phyloP scores from a whole-genome alignment of 2,888 invertebrate species.

The Serrognathus titanus region DNA sequence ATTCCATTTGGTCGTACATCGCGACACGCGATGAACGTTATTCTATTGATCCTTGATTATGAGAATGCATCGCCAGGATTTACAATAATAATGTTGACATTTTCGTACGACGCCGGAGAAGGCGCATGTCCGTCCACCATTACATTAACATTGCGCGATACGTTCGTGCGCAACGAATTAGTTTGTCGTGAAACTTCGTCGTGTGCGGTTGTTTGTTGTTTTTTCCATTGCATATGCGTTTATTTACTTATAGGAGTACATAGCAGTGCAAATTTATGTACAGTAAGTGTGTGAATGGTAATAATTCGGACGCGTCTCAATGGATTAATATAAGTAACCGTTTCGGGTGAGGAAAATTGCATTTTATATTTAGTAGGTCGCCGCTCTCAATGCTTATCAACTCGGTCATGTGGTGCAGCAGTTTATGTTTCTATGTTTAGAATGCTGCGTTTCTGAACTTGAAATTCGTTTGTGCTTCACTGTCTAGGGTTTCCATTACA shows the following conservation, averaged over 20 bases:
- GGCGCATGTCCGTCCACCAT: constrained; percentile 40
- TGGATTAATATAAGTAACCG: constrained; percentile 19
- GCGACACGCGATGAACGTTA: too few relatives aligned
- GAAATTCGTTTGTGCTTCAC: constrained; percentile 5
- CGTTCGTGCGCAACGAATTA: constrained; percentile 50
- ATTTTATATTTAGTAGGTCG: constrained; percentile 34
- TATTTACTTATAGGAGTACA: constrained; percentile 22
- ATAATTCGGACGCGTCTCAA: constrained; percentile 9
- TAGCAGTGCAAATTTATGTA: constrained; percentile 18
- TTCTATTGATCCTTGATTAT: not conserved
- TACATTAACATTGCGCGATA: constrained; percentile 42
- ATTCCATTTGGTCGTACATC: too few relatives aligned
- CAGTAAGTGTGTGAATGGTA: constrained; percentile 15
- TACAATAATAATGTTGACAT: constrained; percentile 25
- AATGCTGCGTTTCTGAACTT: constrained; percentile 13
- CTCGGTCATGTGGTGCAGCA: constrained; percentile 36
- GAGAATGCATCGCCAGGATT: constrained; percentile 11
- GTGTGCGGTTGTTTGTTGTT: constrained; percentile 22
- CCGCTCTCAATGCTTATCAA: constrained; percentile 34
- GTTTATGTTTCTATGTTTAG: constrained; percentile 18
- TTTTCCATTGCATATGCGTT: constrained; percentile 21
- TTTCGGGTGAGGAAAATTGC: constrained; percentile 25
- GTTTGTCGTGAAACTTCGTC: constrained; percentile 27
- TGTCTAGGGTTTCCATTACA: not conserved
- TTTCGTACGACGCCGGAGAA: constrained; percentile 17